Conservation (phyloP, 2,113 vertebrate genomes). For the Ceratotherium simum region DNA sequence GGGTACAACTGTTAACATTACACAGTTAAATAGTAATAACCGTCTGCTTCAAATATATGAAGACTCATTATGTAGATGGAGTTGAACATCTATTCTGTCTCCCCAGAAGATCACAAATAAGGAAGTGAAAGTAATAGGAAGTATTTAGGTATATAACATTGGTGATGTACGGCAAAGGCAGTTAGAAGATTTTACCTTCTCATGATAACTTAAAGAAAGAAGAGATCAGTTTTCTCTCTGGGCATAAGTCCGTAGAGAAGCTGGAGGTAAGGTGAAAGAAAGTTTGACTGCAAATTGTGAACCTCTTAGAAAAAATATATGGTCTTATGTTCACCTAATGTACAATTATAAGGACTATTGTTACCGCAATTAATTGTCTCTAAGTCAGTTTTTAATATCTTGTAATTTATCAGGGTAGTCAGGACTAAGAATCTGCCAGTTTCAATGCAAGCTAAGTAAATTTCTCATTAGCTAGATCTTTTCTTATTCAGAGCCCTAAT, state of each 20-base stretch:
- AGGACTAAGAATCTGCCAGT: conserved; percentile 52
- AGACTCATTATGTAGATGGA: background rate
- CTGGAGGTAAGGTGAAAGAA: background rate
- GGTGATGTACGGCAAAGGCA: background rate
- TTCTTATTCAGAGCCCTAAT: conserved; percentile 71
- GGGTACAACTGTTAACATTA: background rate
- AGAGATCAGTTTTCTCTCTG: background rate
- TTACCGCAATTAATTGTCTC: background rate
- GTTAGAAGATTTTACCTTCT: background rate
- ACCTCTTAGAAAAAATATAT: background rate
- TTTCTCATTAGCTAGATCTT: conserved; percentile 64
- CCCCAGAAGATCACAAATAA: background rate
- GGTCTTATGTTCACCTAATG: background rate
- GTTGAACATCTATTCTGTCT: conserved; percentile 17
- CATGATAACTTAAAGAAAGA: background rate
- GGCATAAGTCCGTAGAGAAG: background rate
- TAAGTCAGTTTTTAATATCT: conserved; percentile 35
- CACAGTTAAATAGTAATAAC: background rate
- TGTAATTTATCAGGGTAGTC: background rate
- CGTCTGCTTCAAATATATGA: background rate
- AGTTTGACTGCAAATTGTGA: background rate
- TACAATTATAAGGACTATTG: background rate
- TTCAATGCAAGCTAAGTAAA: conserved; percentile 71
- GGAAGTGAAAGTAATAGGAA: background rate
- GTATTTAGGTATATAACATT: background rate